Base-by-base conservation (phyloP, 2,113 vertebrate genomes). In the Nannospalax galili region DNA sequence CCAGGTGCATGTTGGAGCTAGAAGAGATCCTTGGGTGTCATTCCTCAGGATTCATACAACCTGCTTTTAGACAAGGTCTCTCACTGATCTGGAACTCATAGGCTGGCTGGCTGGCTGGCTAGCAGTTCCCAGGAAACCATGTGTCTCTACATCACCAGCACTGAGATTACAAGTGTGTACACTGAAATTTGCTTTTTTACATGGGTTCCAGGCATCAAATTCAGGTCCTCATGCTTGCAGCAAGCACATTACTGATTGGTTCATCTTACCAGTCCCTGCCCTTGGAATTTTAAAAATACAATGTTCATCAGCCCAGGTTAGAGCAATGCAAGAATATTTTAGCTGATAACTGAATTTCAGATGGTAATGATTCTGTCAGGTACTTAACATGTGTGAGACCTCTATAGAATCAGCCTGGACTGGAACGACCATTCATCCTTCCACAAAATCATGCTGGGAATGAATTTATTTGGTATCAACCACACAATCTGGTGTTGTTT, bases 391-490 rank as follows among this genome's bases (percentile, higher is more conserved):
- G 16, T 48, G 56, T 78, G 35, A 90, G 26, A 69, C 3, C 2
- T 4, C 7, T 10, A 1, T 3, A 67, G n/a, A 94, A 91, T 40
- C n/a, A 92, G 14, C 5, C 58, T 73, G 12, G 1, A 73, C 15
- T 17, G 85, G 67, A 90, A 88, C 14, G 82, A 69, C 20, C 24
- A 35, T 37, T 37, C 9, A 69, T 45, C 0, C 5, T 56, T 42
- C 24, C 48, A 84, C 37, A 93, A 80, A 92, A 62, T 70, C 20
- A 88, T 64, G 26, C 64, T 60, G 6, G 52, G 64, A 88, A 88
- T 78, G 69, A 70, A 67, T 8, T 73, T 35, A n/a, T 14, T 24
- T 84, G 24, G 56, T 94, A 91, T 91, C 95, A 96, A 64, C 14
- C 15, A 65, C 26, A 79, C 32, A 15, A 88, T 69, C 94, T 67